Evolutionary conservation across 2,888 invertebrate species (phyloP), one percentile per base, ranked within the genome.

Genomic region (Podabrus alpinus): DNA sequence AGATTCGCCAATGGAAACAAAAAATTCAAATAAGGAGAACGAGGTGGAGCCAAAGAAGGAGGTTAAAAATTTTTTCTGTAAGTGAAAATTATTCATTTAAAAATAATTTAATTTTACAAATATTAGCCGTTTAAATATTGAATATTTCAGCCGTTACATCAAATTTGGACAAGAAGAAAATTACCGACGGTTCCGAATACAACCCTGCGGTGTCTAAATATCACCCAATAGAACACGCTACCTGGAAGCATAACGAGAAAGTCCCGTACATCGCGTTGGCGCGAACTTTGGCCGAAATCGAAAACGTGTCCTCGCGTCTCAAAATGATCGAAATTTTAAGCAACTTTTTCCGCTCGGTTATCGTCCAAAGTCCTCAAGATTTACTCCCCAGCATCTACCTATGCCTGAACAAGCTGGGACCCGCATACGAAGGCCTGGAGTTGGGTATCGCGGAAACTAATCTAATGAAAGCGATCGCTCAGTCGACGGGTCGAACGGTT

Each of bases 401-500:
- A 79, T 97, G 97, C 83, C 90, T 99, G n/a, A 99, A 99, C 87
- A 94, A 95, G 87, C 88, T 99, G 64, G 98, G 97, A 0, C 99
- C 99, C 0, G 96, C 98, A 0, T 98, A 98, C 86, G 96, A 97
- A 87, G 98, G 97, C 88, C 81, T 96, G 21, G 97, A 97, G 86
- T 88, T 96, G 83, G 99, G 99, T n/a, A 92, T 97, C 69, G 99
- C 99, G 0, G 99, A 99, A 84, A 95, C 94, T 0, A 94, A 95
- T 79, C 89, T 99, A 68, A 95, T 98, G 93, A 98, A 97, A 89
- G 97, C 97, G 0, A 94, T 99, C 67, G 96, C 96, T 0, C 94
- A 94, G 85, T 93, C 95, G 75, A 97, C 97, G 4, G 97, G 97
- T 0, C 91, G 97, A 76, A 92, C 94, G 61, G 85, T 96, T 79